phyloP scores from a whole-genome alignment of 2,888 invertebrate genomes.

The Amphimallon solstitiale region DNA sequence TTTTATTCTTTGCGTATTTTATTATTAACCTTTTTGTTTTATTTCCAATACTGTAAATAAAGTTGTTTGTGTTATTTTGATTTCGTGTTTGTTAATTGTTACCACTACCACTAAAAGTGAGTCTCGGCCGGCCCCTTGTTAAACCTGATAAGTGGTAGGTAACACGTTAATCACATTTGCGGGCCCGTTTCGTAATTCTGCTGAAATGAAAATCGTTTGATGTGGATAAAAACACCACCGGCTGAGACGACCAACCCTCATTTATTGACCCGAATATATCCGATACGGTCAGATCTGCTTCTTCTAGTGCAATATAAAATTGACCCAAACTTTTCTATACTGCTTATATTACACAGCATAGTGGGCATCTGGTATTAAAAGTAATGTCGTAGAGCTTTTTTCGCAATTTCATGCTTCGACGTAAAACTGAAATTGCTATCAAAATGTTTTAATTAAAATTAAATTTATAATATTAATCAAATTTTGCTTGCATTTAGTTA shows the following conservation, averaged over 20 bases:
- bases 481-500: too few relatives aligned
- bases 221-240: conserved; percentile 55
- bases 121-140: too few relatives aligned
- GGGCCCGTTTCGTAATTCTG: conserved; percentile 54
- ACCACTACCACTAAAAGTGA: too few relatives aligned
- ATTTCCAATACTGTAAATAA: too few relatives aligned
- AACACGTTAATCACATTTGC: conserved; percentile 61
- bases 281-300: neutral
- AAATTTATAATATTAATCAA: too few relatives aligned
- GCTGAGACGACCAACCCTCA: conserved; percentile 48
- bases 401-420: neutral
- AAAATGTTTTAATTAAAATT: too few relatives aligned
- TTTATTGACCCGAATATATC: conserved; percentile 48
- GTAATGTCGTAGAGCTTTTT: neutral
- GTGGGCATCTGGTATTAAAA: neutral
- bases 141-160: too few relatives aligned
- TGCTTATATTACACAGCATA: conserved; percentile 1
- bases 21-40: too few relatives aligned
- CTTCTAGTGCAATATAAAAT: conserved; percentile 2
- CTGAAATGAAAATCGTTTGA: conserved; percentile 59
- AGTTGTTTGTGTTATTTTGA: too few relatives aligned
- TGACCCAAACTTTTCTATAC: conserved; percentile 4
- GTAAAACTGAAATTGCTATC: neutral
- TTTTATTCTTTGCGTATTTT: too few relatives aligned
- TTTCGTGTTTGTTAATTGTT: too few relatives aligned